Evolutionary conservation across 2,797 vertebrate genomes (phyloP), one percentile per base, ranked within the genome.

Genomic region (Simalia tracyae): DNA sequence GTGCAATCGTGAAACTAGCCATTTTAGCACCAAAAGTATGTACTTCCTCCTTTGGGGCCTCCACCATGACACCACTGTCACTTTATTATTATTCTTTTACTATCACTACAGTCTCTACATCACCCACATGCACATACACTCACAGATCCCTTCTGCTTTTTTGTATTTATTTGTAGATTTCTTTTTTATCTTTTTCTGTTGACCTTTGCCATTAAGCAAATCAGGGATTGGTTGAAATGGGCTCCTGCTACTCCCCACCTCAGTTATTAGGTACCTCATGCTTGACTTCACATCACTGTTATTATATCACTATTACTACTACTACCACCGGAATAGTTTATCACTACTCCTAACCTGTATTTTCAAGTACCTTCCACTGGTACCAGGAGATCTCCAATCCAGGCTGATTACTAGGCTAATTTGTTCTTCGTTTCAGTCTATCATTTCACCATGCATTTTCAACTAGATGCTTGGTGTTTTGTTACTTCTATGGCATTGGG

Each of bases 1-100:
- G 93, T 95, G 94, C 91, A 95, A 94, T 96, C 92, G 84, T 90
- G 95, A 96, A 97, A 96, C 91, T 96, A 97, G 96, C 97, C 96
- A 94, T 95, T 94, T 96, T 96, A 93, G 9, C 56, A 96, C 93
- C 94, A 92, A 96, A 90, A 0, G 0, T 94, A 94, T 56, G 57
- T 92, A 93, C 72, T 87, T 86, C 56, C 68, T 91, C 93, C 84
- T 86, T 66, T 50, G 64, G 15, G 12, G 8, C 19, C 3, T 86
- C n/a, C n/a, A 93, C 92, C n/a, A 0, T n/a, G 87, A 84, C 68
- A 63, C 2, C 54, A 10, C 17, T 10, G 36, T 76, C 36, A 10
- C 22, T 17, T 76, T 42, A 46, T 81, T 81, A 81, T 24, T 81
- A 46, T 81, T 81, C 36, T 46, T 46, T 50, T 60, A 19, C 57